These are phyloP conservation scores for Daubentonia madagascariensis DNA, from an alignment of 2,113 vertebrate species.

Conservation along the genomic window DNA sequence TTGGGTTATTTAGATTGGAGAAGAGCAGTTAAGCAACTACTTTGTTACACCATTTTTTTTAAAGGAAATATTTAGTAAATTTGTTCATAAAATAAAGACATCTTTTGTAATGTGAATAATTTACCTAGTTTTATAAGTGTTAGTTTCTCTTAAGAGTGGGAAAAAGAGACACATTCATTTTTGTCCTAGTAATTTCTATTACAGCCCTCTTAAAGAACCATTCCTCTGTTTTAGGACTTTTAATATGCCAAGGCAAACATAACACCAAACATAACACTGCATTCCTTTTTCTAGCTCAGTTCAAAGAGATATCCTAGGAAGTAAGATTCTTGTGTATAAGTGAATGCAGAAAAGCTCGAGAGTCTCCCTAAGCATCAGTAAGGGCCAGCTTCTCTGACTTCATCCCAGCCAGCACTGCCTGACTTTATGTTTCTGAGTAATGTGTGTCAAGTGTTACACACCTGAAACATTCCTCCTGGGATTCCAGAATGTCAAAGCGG, in stretches of 20 bases:
- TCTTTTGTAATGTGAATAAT: background rate
- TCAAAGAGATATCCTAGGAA: background rate
- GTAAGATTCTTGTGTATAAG: background rate
- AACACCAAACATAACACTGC: background rate
- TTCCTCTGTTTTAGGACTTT: background rate
- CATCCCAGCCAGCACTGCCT: background rate
- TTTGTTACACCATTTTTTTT: background rate
- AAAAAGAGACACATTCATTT: background rate
- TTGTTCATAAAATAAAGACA: background rate
- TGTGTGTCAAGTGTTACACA: background rate
- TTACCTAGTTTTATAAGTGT: background rate
- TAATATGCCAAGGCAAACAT: background rate
- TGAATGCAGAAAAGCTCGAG: background rate
- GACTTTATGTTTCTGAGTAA: background rate
- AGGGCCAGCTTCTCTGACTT: background rate
- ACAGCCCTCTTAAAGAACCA: background rate
- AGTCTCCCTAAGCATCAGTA: background rate
- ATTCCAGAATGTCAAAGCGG: background rate
- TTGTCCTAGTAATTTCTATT: background rate
- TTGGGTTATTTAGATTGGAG: background rate
- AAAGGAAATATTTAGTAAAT: constrained; percentile 3
- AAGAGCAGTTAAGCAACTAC: background rate
- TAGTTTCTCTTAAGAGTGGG: background rate
- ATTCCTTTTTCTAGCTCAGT: background rate
- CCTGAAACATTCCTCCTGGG: background rate